Conservation (phyloP, 2,113 vertebrate species). For the Lasiurus borealis region DNA sequence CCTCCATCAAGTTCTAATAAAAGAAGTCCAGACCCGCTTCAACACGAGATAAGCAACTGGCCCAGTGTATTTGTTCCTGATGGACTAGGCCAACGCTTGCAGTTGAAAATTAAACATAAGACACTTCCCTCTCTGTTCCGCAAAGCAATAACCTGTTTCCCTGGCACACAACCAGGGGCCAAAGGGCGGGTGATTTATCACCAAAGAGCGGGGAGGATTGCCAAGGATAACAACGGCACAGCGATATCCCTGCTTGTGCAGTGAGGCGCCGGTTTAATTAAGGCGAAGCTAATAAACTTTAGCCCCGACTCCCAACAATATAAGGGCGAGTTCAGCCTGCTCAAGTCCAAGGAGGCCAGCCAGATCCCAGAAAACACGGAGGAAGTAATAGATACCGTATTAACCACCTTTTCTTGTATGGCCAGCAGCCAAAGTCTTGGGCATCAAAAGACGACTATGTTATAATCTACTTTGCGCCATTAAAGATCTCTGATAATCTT, state of each 20-base stretch:
- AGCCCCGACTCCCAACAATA: constrained; percentile 2
- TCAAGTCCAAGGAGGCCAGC: neutral
- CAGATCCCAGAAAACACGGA: constrained; percentile 41
- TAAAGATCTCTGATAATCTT: constrained; percentile 38
- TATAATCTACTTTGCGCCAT: constrained; percentile 42
- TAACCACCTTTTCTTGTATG: constrained; percentile 34
- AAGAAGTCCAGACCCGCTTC: constrained; percentile 58
- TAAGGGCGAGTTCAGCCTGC: constrained; percentile 59
- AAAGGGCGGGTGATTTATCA: constrained; percentile 77
- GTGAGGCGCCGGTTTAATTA: constrained; percentile 57
- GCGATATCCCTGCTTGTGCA: constrained; percentile 19
- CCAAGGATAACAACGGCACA: constrained; percentile 75
- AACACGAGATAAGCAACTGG: constrained; percentile 62
- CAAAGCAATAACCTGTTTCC: constrained; percentile 74
- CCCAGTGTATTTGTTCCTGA: constrained; percentile 77
- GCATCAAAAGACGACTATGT: constrained; percentile 44
- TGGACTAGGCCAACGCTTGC: constrained; percentile 52
- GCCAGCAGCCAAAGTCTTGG: neutral
- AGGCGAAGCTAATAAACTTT: constrained; percentile 67
- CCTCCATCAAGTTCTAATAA: constrained; percentile 51
- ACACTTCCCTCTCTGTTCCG: constrained; percentile 66
- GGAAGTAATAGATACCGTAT: neutral
- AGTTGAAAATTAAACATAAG: constrained; percentile 80
- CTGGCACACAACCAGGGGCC: constrained; percentile 68
- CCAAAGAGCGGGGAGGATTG: constrained; percentile 47